Evolutionary conservation across 2,797 vertebrate genomes (phyloP).

Genomic region (Anas flavirostris): DNA sequence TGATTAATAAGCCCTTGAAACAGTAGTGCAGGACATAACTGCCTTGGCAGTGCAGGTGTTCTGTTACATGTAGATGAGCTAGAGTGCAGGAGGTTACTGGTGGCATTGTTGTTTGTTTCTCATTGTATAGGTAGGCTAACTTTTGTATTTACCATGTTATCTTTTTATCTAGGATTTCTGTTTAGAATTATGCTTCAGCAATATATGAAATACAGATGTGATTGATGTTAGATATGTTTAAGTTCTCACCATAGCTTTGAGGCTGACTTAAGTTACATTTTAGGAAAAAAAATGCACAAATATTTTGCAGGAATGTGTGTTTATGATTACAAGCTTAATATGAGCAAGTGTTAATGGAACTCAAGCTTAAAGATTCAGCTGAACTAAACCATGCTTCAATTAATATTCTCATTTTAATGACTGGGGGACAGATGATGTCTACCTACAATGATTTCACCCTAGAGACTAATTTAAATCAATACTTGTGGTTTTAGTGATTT

Average conservation of each 20-base stretch:
- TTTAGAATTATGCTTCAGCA: background rate
- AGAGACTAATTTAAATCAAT: conserved; percentile 43
- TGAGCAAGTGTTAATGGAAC: background rate
- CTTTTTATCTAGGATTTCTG: background rate
- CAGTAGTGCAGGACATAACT: background rate
- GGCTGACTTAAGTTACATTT: background rate
- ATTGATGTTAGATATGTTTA: background rate
- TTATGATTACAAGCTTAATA: background rate
- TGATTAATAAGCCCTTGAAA: background rate
- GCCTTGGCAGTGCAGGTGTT: background rate
- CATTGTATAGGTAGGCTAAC: background rate
- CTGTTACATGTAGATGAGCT: background rate
- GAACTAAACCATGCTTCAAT: background rate
- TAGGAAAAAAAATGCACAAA: background rate
- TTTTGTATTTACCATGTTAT: background rate
- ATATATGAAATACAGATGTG: background rate
- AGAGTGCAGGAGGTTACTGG: background rate
- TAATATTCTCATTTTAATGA: conserved; percentile 7
- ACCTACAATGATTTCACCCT: background rate
- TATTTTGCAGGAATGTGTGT: background rate
- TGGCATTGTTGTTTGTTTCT: background rate
- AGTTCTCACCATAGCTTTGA: background rate
- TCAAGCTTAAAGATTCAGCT: background rate
- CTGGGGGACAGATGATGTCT: conserved; percentile 41
- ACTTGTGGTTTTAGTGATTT: background rate